Conservation (phyloP, 2,113 vertebrate genomes). For the Serilophus lunatus region DNA sequence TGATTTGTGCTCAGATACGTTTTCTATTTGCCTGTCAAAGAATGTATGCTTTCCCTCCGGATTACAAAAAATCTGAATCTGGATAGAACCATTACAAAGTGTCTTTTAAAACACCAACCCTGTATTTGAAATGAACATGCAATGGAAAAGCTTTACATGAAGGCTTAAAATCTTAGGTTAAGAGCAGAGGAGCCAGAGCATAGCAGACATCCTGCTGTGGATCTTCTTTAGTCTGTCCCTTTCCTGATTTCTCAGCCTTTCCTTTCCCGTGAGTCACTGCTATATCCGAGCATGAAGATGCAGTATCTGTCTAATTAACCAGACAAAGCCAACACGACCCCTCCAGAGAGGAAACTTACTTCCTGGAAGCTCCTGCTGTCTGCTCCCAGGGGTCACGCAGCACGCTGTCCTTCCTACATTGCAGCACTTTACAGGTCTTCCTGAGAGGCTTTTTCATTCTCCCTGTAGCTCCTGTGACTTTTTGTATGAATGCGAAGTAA, state of each 20-base stretch:
- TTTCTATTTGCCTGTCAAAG: constrained; percentile 64
- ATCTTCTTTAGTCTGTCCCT: not conserved
- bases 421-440: not conserved
- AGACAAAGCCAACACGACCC: not conserved
- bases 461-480: fast-evolving
- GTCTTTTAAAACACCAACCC: constrained; percentile 45
- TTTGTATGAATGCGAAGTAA: not conserved
- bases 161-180: not conserved
- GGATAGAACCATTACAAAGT: constrained; percentile 65
- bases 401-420: fast-evolving
- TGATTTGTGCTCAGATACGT: constrained; percentile 70
- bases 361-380: not conserved
- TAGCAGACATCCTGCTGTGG: not conserved
- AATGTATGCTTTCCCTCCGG: constrained; percentile 59
- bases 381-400: fast-evolving
- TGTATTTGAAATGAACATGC: constrained; percentile 7
- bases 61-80: constrained; percentile 66
- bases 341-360: not conserved
- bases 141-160: constrained; percentile 17
- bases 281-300: not conserved
- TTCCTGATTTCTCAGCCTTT: not conserved
- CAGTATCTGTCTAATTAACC: not conserved
- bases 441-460: not conserved
- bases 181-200: not conserved
- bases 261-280: not conserved